These are phyloP conservation scores for Vultur gryphus DNA, from an alignment of 2,797 vertebrate genomes.

Conservation along the genomic window DNA sequence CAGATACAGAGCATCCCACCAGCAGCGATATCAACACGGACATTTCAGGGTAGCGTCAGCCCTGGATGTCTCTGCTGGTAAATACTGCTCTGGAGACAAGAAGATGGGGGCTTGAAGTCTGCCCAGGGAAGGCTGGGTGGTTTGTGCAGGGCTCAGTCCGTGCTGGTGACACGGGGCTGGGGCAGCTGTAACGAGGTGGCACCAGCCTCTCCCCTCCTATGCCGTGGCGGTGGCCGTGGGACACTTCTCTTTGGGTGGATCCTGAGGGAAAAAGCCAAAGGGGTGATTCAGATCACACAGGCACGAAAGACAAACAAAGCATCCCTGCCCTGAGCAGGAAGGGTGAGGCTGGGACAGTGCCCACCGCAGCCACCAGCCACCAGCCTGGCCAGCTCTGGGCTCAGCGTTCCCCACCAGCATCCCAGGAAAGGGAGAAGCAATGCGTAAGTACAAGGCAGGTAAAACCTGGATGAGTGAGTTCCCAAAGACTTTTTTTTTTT, in stretches of 20 bases:
- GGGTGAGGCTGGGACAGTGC: background rate
- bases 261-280: background rate
- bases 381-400: background rate
- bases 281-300: background rate
- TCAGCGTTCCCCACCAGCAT: background rate
- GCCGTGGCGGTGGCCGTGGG: accelerated
- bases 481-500: background rate
- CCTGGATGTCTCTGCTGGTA: background rate
- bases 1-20: background rate
- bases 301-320: background rate
- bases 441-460: background rate
- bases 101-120: background rate
- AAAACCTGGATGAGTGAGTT: background rate
- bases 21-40: accelerated
- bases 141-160: background rate
- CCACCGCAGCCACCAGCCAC: accelerated
- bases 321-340: background rate
- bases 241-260: background rate
- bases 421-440: background rate
- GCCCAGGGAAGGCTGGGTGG: background rate
- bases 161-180: accelerated
- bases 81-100: background rate
- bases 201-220: background rate
- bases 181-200: background rate
- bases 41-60: background rate